These are phyloP conservation scores for Meiosimyza platycephala DNA, from an alignment of 2,888 invertebrate genomes.

Conservation along the genomic window DNA sequence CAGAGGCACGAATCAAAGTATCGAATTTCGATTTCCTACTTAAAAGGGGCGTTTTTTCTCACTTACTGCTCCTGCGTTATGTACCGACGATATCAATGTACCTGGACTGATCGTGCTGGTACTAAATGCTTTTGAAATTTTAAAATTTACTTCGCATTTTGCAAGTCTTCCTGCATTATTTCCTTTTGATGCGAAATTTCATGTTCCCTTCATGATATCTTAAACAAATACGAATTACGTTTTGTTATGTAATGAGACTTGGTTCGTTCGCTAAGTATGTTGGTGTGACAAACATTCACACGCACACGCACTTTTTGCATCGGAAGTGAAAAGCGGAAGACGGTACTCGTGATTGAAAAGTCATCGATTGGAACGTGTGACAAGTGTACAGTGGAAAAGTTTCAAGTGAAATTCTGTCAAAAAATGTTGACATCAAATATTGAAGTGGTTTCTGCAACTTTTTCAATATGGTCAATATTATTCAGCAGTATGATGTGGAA, in stretches of 20 bases:
- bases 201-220: neutral
- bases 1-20: slow-evolving; percentile 66
- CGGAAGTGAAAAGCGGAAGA: slow-evolving; percentile 53
- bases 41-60: neutral
- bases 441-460: no score
- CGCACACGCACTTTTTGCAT: slow-evolving; percentile 30
- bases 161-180: slow-evolving; percentile 2
- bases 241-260: slow-evolving; percentile 34
- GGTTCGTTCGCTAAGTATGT: slow-evolving; percentile 2
- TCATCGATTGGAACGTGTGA: slow-evolving; percentile 28
- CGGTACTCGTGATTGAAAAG: slow-evolving; percentile 59
- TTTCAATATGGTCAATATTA: no score
- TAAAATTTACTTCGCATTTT: slow-evolving; percentile 1
- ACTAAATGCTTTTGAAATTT: slow-evolving; percentile 10
- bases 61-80: neutral
- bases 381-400: slow-evolving; percentile 2
- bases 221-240: slow-evolving; percentile 4
- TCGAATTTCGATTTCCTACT: slow-evolving; percentile 65
- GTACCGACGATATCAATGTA: neutral
- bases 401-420: neutral
- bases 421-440: neutral
- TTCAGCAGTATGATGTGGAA: no score
- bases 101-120: neutral
- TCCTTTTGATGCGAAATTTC: slow-evolving; percentile 11
- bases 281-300: slow-evolving; percentile 14